Conservation (phyloP, 1,140 invertebrate genomes). For the Drosophila hydei region DNA sequence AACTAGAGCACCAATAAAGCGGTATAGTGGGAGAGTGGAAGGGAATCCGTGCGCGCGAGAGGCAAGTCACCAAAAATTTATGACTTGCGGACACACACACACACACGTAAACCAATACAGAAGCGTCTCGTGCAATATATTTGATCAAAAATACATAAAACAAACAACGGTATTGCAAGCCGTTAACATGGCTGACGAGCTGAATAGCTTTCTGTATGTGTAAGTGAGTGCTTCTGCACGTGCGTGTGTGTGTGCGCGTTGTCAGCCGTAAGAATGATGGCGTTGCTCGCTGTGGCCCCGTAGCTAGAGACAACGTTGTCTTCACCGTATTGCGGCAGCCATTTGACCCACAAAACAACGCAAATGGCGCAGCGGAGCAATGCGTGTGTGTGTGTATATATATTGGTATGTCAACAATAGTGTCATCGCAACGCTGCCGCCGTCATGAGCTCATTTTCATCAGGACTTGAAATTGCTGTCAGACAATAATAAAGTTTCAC, state of each 20-base stretch:
- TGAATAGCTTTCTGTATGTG: not conserved
- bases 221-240: not conserved
- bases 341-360: constrained; percentile 64
- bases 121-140: constrained; percentile 51
- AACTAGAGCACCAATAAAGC: constrained; percentile 59
- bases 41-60: constrained; percentile 1
- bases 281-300: constrained; percentile 24
- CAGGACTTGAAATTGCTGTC: constrained; percentile 6
- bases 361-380: constrained; percentile 51
- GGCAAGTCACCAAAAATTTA: constrained; percentile 45
- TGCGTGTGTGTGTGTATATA: constrained; percentile 10
- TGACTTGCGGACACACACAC: constrained; percentile 59
- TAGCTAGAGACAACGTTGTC: constrained; percentile 17
- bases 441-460: constrained; percentile 40
- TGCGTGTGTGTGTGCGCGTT: not conserved
- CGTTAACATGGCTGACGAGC: constrained; percentile 4
- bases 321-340: constrained; percentile 37
- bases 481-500: not conserved
- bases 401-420: constrained; percentile 36
- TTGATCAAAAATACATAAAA: constrained; percentile 45
- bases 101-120: not conserved
- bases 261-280: constrained; percentile 40
- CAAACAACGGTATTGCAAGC: constrained; percentile 34
- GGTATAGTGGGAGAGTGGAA: not conserved
- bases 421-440: constrained; percentile 20